Evolutionary conservation across 2,888 invertebrate species (phyloP).

Genomic region (Anaspis maculata): DNA sequence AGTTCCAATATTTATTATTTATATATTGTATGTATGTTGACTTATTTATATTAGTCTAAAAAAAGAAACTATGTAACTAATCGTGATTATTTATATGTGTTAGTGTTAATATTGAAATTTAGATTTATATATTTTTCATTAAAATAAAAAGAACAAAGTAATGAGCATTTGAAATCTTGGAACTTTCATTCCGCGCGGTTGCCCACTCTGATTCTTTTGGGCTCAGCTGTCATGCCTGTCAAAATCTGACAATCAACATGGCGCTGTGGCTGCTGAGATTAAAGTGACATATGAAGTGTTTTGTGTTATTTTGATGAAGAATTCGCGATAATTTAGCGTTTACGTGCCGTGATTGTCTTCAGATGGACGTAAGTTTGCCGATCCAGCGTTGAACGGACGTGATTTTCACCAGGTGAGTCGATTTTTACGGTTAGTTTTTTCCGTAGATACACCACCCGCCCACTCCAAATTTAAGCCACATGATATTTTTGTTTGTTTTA

Average conservation of each 20-base stretch:
- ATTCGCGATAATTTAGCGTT: no score
- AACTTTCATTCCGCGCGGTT: no score
- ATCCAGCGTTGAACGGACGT: no score
- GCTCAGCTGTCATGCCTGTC: no score
- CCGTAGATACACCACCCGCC: conserved; percentile 18
- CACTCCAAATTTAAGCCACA: conserved; percentile 17
- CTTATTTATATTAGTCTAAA: conserved; percentile 14
- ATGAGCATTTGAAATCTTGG: no score
- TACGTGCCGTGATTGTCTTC: no score
- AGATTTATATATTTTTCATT: conserved; percentile 1
- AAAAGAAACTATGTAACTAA: conserved; percentile 11
- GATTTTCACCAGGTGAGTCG: no score
- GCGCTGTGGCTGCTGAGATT: no score
- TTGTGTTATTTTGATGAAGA: conserved; percentile 8
- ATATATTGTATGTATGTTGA: conserved; percentile 21
- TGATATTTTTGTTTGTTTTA: conserved; percentile 18
- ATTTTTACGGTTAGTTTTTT: background rate
- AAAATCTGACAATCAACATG: no score
- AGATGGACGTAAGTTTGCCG: no score
- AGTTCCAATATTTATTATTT: conserved; percentile 9
- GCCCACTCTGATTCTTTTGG: no score
- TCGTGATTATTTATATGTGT: conserved; percentile 3
- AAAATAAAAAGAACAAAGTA: no score
- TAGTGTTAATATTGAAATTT: background rate
- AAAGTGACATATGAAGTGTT: conserved; percentile 24